A percentile compares a stretch with the other conserved stretches of the same genome.
These are phyloP conservation scores for Melinaea marsaeus DNA, from an alignment of 2,888 invertebrate species.

Conservation along the genomic window DNA sequence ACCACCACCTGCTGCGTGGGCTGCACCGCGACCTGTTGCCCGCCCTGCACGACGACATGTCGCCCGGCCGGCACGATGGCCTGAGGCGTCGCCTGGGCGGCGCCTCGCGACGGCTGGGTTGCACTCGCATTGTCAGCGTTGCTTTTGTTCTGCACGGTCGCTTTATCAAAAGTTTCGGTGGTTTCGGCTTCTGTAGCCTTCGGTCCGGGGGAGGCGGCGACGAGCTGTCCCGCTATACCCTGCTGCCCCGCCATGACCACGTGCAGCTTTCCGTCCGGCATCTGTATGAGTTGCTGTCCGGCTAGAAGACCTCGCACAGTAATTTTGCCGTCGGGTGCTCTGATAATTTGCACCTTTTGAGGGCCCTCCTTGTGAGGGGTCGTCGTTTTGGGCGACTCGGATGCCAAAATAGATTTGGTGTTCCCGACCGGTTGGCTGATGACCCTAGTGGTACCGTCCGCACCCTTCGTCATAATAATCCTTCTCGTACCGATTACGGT, in stretches of 20 bases:
- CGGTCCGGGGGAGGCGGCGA: conserved; percentile 55
- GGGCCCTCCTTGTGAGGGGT: conserved; percentile 65
- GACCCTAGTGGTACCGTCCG: conserved; percentile 82
- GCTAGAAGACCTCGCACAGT: conserved; percentile 94
- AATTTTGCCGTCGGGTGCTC: conserved; percentile 93
- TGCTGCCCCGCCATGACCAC: conserved; percentile 84
- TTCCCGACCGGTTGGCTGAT: conserved; percentile 78
- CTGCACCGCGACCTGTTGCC: conserved; percentile 32
- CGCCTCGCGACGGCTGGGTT: conserved; percentile 23
- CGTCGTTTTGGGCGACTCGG: conserved; percentile 58
- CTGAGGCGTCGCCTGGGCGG: conserved; percentile 26
- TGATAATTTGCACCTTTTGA: conserved; percentile 93
- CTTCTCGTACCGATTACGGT: conserved; percentile 81
- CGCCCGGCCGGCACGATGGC: conserved; percentile 23
- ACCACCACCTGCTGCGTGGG: conserved; percentile 44
- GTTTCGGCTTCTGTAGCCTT: conserved; percentile 40
- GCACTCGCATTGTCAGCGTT: conserved; percentile 34
- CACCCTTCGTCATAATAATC: conserved; percentile 87
- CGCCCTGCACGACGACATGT: conserved; percentile 32
- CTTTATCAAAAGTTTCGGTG: conserved; percentile 36
- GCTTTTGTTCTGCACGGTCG: conserved; percentile 36
- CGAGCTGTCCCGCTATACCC: conserved; percentile 66
- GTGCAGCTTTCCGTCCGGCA: conserved; percentile 95
- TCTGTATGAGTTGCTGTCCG: conserved; percentile 94
- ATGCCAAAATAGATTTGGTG: conserved; percentile 52